Evolutionary conservation across 2,888 invertebrate species (phyloP).

Genomic region (Plebejus argus): DNA sequence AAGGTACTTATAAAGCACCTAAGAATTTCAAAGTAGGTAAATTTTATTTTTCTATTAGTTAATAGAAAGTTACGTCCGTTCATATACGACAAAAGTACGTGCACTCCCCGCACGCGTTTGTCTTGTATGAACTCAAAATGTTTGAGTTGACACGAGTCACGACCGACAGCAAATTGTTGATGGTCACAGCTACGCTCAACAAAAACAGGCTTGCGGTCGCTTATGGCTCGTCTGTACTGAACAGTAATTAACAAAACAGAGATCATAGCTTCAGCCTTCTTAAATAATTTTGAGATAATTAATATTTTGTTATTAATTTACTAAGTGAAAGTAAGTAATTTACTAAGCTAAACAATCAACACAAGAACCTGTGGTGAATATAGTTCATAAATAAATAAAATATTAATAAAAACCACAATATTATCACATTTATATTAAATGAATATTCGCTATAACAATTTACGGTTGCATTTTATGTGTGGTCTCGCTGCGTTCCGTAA

Average conservation of each 20-base stretch:
- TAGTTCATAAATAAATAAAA: neutral
- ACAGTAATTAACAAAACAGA: too few relatives aligned
- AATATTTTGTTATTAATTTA: too few relatives aligned
- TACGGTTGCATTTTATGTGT: conserved; percentile 3
- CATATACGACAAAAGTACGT: neutral
- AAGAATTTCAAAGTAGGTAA: too few relatives aligned
- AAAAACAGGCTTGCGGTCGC: neutral
- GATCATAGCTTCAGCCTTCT: too few relatives aligned
- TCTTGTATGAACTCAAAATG: neutral
- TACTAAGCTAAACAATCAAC: too few relatives aligned
- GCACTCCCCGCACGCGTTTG: neutral
- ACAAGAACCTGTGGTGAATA: neutral
- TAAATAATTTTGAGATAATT: too few relatives aligned
- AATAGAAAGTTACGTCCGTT: too few relatives aligned
- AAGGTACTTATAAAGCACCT: too few relatives aligned
- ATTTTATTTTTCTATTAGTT: too few relatives aligned
- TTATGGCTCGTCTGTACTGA: neutral
- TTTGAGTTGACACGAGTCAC: neutral
- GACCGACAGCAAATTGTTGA: neutral
- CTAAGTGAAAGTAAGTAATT: too few relatives aligned
- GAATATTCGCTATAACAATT: conserved; percentile 4
- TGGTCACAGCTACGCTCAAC: neutral
- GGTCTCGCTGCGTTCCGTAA: neutral
- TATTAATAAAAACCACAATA: neutral
- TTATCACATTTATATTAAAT: neutral